Evolutionary conservation across 2,888 invertebrate species (phyloP), one percentile per base, ranked within the genome.

Genomic region (Lasioglossum oenotherae): DNA sequence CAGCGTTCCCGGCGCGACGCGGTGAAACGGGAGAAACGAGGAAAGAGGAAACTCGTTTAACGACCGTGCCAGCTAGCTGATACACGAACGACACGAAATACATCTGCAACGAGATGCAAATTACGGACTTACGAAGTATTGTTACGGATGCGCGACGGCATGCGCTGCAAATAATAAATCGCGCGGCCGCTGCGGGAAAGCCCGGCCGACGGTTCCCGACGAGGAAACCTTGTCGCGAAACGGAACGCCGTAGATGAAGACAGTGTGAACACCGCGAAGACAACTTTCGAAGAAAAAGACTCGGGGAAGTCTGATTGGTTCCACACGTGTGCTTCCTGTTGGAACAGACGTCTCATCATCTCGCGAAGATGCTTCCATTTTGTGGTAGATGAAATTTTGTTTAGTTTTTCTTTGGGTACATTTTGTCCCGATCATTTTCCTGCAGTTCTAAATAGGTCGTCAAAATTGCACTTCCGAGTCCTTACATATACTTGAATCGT

Each of bases 71-170:
- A 79, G 78, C 81, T 80, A 86, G 86, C 89, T 89, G 89, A 90
- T 88, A 87, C 88, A 82, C 88, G 82, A 87, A 89, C 91, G 91
- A 91, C 90, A 89, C 85, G 90, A 84, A 91, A 91, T 90, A 90
- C 90, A 89, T 91, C 89, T 81, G 86, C 84, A 89, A 87, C 90
- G 86, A 91, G 91, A 90, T 91, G 90, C 91, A 90, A 90, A 90
- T 90, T 90, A 81, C 88, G 80, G 85, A 89, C 89, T 90, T 89
- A 89, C 89, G 87, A 90, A 90, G 90, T 89, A 90, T 90, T 91
- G 90, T 90, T 90, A 81, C 87, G 81, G 88, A 87, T 91, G 84
- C 82, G 88, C 86, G 84, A 78, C 86, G 76, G 84, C 88, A 74
- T 84, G 85, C 89, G 85, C 82, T 86, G 82, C 87, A 91, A 89